Percentiles rank a stretch among this genome's conserved stretches.
Evolutionary conservation across 2,113 vertebrate genomes (phyloP).

Genomic region (Microtus oregoni): DNA sequence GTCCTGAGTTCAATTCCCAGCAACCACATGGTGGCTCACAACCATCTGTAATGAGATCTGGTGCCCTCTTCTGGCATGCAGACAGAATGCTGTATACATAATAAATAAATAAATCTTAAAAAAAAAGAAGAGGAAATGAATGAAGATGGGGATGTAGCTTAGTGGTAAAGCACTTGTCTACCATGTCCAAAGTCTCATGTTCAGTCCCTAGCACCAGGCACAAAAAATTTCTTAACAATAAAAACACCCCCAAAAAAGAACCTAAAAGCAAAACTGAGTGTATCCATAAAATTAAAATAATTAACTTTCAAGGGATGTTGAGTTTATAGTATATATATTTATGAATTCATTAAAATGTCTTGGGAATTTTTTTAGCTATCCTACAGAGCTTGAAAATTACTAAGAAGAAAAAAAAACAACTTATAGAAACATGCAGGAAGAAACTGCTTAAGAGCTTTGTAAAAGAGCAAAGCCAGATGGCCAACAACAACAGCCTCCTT

Average conservation of each 20-base stretch:
- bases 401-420: not conserved
- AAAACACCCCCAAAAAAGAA: no score
- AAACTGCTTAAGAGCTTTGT: constrained; percentile 9
- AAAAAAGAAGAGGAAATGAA: constrained; percentile 41
- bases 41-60: no score
- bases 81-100: no score
- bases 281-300: constrained; percentile 40
- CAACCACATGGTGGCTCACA: no score
- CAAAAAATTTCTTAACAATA: not conserved
- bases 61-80: no score
- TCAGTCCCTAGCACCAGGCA: not conserved
- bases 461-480: constrained; percentile 44
- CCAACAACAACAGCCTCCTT: not conserved
- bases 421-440: constrained; percentile 18
- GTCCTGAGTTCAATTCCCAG: no score
- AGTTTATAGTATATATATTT: constrained; percentile 35
- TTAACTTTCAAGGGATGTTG: constrained; percentile 10
- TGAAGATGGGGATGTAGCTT: not conserved
- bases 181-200: not conserved
- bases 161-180: not conserved
- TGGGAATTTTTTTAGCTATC: constrained; percentile 40
- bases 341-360: constrained; percentile 56
- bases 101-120: no score
- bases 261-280: not conserved
- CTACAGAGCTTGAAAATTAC: not conserved